Base-by-base conservation (phyloP, 2,797 vertebrate genomes). In the Naso thynnoides region DNA sequence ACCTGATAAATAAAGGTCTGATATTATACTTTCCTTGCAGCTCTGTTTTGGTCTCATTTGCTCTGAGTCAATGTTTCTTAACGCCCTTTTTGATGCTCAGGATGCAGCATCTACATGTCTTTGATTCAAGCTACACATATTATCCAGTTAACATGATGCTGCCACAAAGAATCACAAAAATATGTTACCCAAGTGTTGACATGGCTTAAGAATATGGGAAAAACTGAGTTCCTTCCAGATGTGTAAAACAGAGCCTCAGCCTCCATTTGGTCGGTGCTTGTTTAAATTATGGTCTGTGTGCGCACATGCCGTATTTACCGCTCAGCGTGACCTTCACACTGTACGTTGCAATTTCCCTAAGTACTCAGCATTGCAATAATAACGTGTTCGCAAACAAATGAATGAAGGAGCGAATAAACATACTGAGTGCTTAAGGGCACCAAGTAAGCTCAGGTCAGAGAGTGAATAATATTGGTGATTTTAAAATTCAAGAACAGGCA, bases 311-410 rank as follows among this genome's bases (percentile, higher is more conserved):
- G 3, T 77, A 54, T 90, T 78, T 78, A 54, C 75, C 19, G 72
- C 71, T 74, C 65, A 23, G 70, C 33, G 9, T 78, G 86, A 91
- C 87, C 89, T 90, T 89, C 80, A 79, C 60, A 33, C 39, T 54
- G 66, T 55, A 56, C 39, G 36, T 80, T 61, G 74, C 71, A 79
- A 84, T 88, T 89, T 88, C 84, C 86, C 86, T 70, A 60, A 87
- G 82, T 74, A 31, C 76, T 45, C 27, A 39, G 48, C 72, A 70
- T 70, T 56, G 78, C 73, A 48, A 70, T 85, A 89, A 89, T 88
- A 80, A 82, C 78, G 72, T 76, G 73, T 60, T 67, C 60, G 72
- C 78, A 88, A 77, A 87, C 82, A 83, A 67, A 75, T 18, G 33
- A 76, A 84, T 83, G 67, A 82, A 77, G 71, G 76, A 67, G 53